Evolutionary conservation across 92 coral and sea anemone species (phyloP), one percentile per base, ranked within the genome.

Genomic region (Bergia sp.): DNA sequence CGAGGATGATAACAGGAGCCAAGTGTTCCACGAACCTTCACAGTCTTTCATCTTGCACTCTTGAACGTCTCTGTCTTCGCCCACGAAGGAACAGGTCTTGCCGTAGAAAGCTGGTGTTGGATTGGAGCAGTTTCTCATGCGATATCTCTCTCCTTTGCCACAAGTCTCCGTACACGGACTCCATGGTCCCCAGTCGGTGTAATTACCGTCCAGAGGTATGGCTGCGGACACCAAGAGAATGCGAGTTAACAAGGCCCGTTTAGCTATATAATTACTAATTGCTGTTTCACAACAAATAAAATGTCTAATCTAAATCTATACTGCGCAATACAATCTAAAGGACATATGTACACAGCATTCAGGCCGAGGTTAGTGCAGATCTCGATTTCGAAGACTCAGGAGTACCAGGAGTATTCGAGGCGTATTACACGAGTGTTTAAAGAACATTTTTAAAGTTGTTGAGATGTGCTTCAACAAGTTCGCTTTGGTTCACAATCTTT

Each of bases 61-160:
- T n/a, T 97, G 96, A 45, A 93, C 92, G 65, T 96, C 96, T 79
- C 93, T 92, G 89, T 97, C 99, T 38, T 94, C 92, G n/a, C 99
- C 99, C 45, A 94, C 89, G 66, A 89, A 96, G 18, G 94, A 95
- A 80, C 99, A 97, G 80, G 96, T 96, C 84, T 95, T 93, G 37
- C 99, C 99, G 57, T 96, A 96, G 85, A 96, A 96, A 1, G 99
- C 94, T 6, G 99, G 99, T 42, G 98, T 91, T 18, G 99, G 99
- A 88, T 93, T 97, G 76, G 99, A 96, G 82, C 99, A 97, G 81
- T 96, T 97, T 43, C 99, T 81, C 72, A 95, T 93, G 76, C 99
- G 99, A 77, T 92, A 92, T 45, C 93, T 91, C 85, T 94, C 94
- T 18, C 99, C 99, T 67, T 88, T 88, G 53, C 98, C 99, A 80